A percentile compares a stretch with the other conserved stretches of the same genome.
Conservation (phyloP, 2,113 vertebrate genomes). For the Tragelaphus strepsiceros region DNA sequence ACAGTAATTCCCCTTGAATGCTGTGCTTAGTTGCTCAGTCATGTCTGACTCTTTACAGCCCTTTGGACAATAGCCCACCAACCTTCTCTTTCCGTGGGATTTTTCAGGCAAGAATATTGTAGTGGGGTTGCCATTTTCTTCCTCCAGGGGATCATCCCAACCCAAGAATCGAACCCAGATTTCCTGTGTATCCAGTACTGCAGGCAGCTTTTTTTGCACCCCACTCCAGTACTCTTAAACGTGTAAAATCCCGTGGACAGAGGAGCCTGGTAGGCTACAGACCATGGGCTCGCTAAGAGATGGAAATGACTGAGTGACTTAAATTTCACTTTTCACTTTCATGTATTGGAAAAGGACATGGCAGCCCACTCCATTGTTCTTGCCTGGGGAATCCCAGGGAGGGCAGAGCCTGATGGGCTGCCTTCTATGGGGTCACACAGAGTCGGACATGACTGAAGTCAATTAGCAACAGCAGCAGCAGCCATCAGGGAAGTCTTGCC, state of each 20-base stretch:
- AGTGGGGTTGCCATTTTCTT: background rate
- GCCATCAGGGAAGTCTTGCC: background rate
- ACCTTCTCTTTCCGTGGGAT: background rate
- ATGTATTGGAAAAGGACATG: too few relatives aligned
- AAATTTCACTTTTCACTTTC: too few relatives aligned
- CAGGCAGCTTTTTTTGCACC: background rate
- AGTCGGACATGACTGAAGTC: too few relatives aligned
- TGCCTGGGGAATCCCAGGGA: too few relatives aligned
- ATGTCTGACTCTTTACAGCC: background rate
- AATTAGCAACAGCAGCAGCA: too few relatives aligned
- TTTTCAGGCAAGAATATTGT: background rate
- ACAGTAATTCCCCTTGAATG: background rate
- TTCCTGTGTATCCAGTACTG: background rate
- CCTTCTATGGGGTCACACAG: fast-evolving
- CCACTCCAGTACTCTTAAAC: too few relatives aligned
- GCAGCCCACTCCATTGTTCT: too few relatives aligned
- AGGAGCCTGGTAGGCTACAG: too few relatives aligned
- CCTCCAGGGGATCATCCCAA: background rate
- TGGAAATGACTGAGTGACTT: fast-evolving
- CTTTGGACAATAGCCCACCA: background rate
- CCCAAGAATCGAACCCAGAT: background rate
- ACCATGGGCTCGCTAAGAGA: too few relatives aligned
- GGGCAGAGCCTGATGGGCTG: too few relatives aligned
- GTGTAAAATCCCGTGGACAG: too few relatives aligned
- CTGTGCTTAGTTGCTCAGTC: background rate